Conservation (phyloP, 2,113 vertebrate species). For the Spea multiplicata region DNA sequence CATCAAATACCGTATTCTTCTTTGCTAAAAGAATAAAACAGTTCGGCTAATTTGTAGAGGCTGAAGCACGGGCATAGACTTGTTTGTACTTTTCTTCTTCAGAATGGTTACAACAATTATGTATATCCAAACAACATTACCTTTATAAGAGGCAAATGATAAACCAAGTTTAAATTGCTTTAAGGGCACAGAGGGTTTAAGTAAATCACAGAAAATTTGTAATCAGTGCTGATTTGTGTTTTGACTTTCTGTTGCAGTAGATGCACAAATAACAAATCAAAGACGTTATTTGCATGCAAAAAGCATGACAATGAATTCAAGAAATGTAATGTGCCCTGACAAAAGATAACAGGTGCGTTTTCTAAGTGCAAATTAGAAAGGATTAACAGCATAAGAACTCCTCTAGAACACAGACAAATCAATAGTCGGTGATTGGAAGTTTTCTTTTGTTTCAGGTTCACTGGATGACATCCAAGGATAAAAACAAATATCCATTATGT, state of each 20-base stretch:
- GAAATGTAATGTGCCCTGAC: conserved; percentile 26
- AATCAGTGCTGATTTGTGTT: conserved; percentile 34
- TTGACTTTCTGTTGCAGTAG: not conserved
- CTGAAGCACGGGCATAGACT: no score
- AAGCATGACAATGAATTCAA: conserved; percentile 16
- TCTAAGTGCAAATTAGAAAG: conserved; percentile 19
- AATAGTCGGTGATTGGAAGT: conserved; percentile 25
- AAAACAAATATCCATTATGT: conserved; percentile 24
- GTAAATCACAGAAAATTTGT: not conserved
- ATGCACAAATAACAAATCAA: conserved; percentile 8
- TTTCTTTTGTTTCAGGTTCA: conserved; percentile 8
- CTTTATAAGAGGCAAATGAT: no score
- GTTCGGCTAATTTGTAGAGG: no score
- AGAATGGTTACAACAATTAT: no score
- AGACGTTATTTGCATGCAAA: conserved; percentile 26
- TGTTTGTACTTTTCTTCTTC: no score
- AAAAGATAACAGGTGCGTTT: conserved; percentile 35
- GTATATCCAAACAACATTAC: no score
- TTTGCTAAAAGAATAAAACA: no score
- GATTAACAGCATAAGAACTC: conserved; percentile 25
- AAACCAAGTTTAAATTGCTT: no score
- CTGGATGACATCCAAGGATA: conserved; percentile 7
- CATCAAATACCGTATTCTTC: no score
- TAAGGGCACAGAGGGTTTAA: no score
- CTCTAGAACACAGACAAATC: conserved; percentile 26